Conservation (phyloP, 2,797 vertebrate species). For the Pangasius larnaudii region DNA sequence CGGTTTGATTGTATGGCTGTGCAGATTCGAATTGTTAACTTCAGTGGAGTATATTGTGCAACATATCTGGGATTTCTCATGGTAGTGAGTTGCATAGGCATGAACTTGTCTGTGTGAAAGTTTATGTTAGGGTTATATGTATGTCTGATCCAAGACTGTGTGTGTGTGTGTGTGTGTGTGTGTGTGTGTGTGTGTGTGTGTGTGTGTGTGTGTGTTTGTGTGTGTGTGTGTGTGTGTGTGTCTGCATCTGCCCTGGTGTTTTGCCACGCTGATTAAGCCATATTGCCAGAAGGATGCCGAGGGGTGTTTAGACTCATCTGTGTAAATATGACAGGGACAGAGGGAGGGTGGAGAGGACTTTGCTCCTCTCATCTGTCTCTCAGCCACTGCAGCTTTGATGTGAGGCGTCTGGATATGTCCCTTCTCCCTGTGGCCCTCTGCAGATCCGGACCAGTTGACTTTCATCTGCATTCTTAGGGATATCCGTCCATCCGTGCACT, state of each 20-base stretch:
- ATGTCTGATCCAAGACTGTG: neutral
- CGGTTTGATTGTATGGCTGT: neutral
- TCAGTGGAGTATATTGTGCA: slow-evolving; percentile 7
- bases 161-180: slow-evolving; percentile 21
- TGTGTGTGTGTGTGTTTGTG: slow-evolving; percentile 19
- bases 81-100: neutral
- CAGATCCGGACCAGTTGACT: slow-evolving; percentile 71
- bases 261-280: slow-evolving; percentile 59
- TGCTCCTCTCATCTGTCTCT: slow-evolving; percentile 77
- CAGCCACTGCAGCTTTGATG: slow-evolving; percentile 81
- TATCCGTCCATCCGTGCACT: slow-evolving; percentile 72
- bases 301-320: slow-evolving; percentile 70
- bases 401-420: slow-evolving; percentile 71
- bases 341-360: slow-evolving; percentile 47
- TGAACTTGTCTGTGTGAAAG: neutral
- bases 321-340: slow-evolving; percentile 68
- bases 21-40: neutral
- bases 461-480: slow-evolving; percentile 73
- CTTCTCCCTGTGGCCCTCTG: slow-evolving; percentile 70
- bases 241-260: slow-evolving; percentile 56
- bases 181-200: slow-evolving; percentile 14
- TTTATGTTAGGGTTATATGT: neutral
- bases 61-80: neutral
- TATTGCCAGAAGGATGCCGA: slow-evolving; percentile 58
- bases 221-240: slow-evolving; percentile 19